Evolutionary conservation across 2,797 vertebrate genomes (phyloP).

Genomic region (Semotilus atromaculatus): DNA sequence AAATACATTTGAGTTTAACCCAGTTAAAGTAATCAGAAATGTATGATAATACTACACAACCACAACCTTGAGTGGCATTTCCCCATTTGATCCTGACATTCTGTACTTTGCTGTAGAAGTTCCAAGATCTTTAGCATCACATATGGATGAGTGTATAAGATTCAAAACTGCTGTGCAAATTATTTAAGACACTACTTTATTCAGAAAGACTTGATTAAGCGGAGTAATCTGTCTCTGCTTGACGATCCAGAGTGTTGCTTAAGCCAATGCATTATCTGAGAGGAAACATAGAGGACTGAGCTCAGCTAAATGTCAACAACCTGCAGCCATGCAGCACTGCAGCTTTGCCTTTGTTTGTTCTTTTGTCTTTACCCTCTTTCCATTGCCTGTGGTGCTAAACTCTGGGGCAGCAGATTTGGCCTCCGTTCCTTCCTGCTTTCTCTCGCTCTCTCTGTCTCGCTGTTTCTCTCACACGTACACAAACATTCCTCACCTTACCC

Average conservation of each 20-base stretch:
- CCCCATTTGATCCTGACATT: slow-evolving; percentile 17
- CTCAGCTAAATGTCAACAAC: slow-evolving; percentile 64
- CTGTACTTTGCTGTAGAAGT: neutral
- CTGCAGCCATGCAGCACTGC: slow-evolving; percentile 29
- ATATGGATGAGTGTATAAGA: slow-evolving; percentile 23
- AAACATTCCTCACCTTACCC: slow-evolving; percentile 41
- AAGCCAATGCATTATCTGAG: slow-evolving; percentile 52
- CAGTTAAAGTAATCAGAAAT: neutral
- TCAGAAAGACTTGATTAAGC: slow-evolving; percentile 35
- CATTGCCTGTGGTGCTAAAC: slow-evolving; percentile 59
- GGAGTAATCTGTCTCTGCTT: slow-evolving; percentile 38
- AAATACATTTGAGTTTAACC: neutral
- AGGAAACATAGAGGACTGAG: slow-evolving; percentile 56
- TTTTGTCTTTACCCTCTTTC: slow-evolving; percentile 51
- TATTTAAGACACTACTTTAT: slow-evolving; percentile 28
- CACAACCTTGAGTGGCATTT: slow-evolving; percentile 12
- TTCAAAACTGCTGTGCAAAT: slow-evolving; percentile 31
- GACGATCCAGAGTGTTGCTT: slow-evolving; percentile 26
- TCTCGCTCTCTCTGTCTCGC: slow-evolving; percentile 10
- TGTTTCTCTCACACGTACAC: slow-evolving; percentile 26
- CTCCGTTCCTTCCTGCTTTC: slow-evolving; percentile 55
- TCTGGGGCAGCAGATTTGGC: slow-evolving; percentile 59
- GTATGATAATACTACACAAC: neutral
- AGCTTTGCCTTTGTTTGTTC: slow-evolving; percentile 62
- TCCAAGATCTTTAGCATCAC: slow-evolving; percentile 19